Evolutionary conservation across 2,797 vertebrate species (phyloP), one percentile per base, ranked within the genome.

Genomic region (Sebastolobus alascanus): DNA sequence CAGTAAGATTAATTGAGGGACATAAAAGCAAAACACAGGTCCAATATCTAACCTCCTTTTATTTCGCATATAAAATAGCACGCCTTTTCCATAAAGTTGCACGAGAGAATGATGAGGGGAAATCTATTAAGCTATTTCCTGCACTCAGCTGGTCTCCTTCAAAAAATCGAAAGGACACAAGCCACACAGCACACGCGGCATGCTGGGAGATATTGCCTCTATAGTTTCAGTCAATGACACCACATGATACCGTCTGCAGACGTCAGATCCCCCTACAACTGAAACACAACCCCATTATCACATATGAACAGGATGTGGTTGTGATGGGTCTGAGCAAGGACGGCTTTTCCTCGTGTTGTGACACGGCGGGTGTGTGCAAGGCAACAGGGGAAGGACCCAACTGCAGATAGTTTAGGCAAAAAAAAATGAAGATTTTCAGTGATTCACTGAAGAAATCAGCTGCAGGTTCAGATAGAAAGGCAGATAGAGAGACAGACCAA

Each of bases 201-300:
- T 27, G 68, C 35, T 63, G 29, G 29, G 68, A 74, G 18, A 84
- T 68, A 40, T 75, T 54, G 56, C 68, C 50, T 90, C 89, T 87
- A 77, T 60, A 69, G 87, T 93, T 93, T 92, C 92, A 90, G 84
- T 91, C 92, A 91, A 84, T 93, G 79, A 80, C 70, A 71, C 79
- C 79, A 82, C 82, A 85, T 52, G 77, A 91, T 79, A 77, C 65
- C 12, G 35, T 83, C 82, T 65, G 33, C 67, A 54, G 68, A 63
- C 52, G 63, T 84, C 76, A 73, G 64, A 65, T 37, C 29, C 27
- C 29, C 50, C 27, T 46, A 74, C 66, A 73, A 27, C 67, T 83
- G 66, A 88, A 89, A 89, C 73, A 73, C 40, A 68, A 85, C 55
- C 18, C 74, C 38, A 37, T 68, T 82, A 46, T 73, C 35, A 16